These are phyloP conservation scores for Semaprochilodus insignis DNA, from an alignment of 2,797 vertebrate genomes.

Conservation along the genomic window DNA sequence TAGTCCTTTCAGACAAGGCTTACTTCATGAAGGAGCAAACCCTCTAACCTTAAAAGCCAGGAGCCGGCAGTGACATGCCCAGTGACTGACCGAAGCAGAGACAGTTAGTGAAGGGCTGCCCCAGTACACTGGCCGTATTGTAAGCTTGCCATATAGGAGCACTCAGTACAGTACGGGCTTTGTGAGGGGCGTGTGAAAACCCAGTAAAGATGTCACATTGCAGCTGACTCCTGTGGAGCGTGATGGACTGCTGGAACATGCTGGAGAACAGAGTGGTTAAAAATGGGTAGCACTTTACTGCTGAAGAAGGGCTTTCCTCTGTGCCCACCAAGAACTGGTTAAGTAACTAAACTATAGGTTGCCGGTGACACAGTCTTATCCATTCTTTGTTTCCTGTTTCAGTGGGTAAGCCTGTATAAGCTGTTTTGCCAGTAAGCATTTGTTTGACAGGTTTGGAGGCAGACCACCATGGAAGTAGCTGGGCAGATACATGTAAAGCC, in stretches of 20 bases:
- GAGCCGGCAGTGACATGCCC: conserved; percentile 59
- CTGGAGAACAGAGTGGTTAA: neutral
- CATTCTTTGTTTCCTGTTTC: neutral
- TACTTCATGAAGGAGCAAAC: neutral
- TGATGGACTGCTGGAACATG: conserved; percentile 6
- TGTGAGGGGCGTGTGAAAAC: conserved; percentile 43
- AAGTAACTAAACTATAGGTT: neutral
- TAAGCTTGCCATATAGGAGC: conserved; percentile 24
- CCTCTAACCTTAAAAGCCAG: conserved; percentile 43
- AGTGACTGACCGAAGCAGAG: conserved; percentile 19
- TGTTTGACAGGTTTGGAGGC: conserved; percentile 5
- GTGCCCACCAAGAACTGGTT: neutral
- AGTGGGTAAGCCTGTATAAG: too few species aligned
- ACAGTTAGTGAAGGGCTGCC: conserved; percentile 10
- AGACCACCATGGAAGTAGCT: neutral
- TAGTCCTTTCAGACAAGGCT: neutral
- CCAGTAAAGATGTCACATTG: conserved; percentile 30
- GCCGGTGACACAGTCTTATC: neutral
- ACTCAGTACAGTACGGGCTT: conserved; percentile 43
- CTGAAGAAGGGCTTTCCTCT: neutral
- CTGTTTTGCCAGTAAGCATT: neutral
- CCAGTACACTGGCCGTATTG: conserved; percentile 51
- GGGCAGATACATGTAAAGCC: too few species aligned
- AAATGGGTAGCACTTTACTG: neutral
- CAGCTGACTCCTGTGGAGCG: conserved; percentile 8